Evolutionary conservation across 1,140 invertebrate genomes (phyloP).

Genomic region (Heliothis virescens): DNA sequence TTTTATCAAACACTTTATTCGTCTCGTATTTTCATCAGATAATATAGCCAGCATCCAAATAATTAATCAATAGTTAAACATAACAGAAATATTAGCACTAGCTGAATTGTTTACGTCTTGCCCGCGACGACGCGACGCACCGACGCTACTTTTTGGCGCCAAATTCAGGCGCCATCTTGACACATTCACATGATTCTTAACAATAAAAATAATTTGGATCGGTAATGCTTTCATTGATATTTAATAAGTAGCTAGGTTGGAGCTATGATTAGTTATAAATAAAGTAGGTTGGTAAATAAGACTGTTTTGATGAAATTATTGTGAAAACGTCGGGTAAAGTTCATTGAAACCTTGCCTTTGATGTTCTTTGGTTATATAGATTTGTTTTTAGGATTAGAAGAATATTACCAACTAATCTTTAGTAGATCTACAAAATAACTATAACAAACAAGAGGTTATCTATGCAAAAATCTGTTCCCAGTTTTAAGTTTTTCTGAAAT

Average conservation of each 20-base stretch:
- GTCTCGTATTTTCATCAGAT: background rate
- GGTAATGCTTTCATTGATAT: conserved; percentile 51
- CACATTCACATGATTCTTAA: conserved; percentile 74
- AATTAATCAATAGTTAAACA: conserved; percentile 54
- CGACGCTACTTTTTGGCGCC: conserved; percentile 68
- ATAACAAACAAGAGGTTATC: too few species aligned
- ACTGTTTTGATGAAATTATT: background rate
- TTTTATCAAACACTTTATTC: background rate
- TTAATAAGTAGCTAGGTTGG: conserved; percentile 34
- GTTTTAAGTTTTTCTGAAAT: too few species aligned
- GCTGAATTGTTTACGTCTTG: conserved; percentile 53
- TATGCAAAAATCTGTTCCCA: too few species aligned
- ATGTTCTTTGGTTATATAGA: too few species aligned
- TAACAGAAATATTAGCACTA: conserved; percentile 51
- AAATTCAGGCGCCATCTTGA: conserved; percentile 71
- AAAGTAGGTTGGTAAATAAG: background rate
- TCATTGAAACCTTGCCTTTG: too few species aligned
- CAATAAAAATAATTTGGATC: conserved; percentile 78
- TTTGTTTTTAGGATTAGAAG: too few species aligned
- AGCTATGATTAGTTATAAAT: background rate
- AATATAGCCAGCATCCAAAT: conserved; percentile 13
- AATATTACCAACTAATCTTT: too few species aligned
- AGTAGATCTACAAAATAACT: too few species aligned
- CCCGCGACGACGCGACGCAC: conserved; percentile 46
- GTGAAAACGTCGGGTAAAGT: background rate